A percentile compares a stretch with the other conserved stretches of the same genome.
Evolutionary conservation across 2,888 invertebrate genomes (phyloP).

Genomic region (Gryllus longicercus): DNA sequence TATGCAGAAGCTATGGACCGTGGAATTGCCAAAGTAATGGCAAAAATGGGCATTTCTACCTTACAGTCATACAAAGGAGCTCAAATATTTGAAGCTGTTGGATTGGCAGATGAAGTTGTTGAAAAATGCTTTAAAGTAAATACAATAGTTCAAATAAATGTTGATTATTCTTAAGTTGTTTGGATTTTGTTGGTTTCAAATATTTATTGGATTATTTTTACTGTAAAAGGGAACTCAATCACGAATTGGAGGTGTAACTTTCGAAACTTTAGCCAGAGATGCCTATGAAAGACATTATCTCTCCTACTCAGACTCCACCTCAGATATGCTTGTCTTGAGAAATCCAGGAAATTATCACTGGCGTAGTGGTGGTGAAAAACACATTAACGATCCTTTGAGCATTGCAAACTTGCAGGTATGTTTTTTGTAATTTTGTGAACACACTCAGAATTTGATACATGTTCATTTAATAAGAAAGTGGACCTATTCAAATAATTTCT

Average conservation of each 20-base stretch:
- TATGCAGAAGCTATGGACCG: slow-evolving; percentile 89
- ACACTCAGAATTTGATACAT: no score
- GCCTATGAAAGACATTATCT: slow-evolving; percentile 75
- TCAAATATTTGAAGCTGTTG: slow-evolving; percentile 98
- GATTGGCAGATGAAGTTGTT: slow-evolving; percentile 85
- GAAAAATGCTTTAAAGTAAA: slow-evolving; percentile 86
- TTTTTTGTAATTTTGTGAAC: no score
- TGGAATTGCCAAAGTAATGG: slow-evolving; percentile 92
- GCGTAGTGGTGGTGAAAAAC: slow-evolving; percentile 95
- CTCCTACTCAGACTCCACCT: slow-evolving; percentile 63
- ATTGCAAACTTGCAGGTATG: slow-evolving; percentile 69
- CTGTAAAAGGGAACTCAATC: slow-evolving; percentile 59
- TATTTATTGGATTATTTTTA: slow-evolving; percentile 29
- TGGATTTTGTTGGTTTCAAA: no score
- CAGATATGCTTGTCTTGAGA: slow-evolving; percentile 70
- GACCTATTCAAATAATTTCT: no score
- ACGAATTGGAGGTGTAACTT: slow-evolving; percentile 82
- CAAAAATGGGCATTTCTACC: slow-evolving; percentile 99
- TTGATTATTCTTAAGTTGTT: background rate
- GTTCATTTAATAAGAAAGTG: no score
- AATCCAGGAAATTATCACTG: slow-evolving; percentile 96
- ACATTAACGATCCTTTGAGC: slow-evolving; percentile 91
- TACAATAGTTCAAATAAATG: background rate
- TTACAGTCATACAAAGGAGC: slow-evolving; percentile 98
- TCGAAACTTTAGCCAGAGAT: slow-evolving; percentile 84